phyloP scores from a whole-genome alignment of 2,797 vertebrate species.

The Enteromius thamalakanensis region DNA sequence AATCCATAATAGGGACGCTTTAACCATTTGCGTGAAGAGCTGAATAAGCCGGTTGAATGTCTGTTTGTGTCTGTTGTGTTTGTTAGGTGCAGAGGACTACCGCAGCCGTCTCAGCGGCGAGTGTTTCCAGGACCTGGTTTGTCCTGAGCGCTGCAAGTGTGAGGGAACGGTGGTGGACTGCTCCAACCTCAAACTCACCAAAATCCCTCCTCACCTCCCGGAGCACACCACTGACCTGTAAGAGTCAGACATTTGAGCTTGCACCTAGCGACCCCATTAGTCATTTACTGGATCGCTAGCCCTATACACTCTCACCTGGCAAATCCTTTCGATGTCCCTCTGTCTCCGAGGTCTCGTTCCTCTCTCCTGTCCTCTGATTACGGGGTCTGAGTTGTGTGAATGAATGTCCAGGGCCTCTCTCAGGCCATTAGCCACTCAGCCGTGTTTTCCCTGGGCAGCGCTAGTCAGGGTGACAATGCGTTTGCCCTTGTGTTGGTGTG shows the following conservation, averaged over 20 bases:
- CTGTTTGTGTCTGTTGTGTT: slow-evolving; percentile 44
- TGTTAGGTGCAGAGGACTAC: slow-evolving; percentile 91
- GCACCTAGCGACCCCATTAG: neutral
- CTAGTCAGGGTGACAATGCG: slow-evolving; percentile 42
- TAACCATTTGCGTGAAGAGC: neutral
- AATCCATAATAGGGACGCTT: too few species aligned
- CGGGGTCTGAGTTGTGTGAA: slow-evolving; percentile 34
- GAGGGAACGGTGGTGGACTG: slow-evolving; percentile 97
- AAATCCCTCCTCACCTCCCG: slow-evolving; percentile 86
- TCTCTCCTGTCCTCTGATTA: slow-evolving; percentile 35
- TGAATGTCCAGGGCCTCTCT: slow-evolving; percentile 51
- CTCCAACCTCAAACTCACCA: slow-evolving; percentile 91
- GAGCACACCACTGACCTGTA: slow-evolving; percentile 94
- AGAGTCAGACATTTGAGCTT: slow-evolving; percentile 66
- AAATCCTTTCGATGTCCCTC: slow-evolving; percentile 28
- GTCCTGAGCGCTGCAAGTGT: slow-evolving; percentile 93
- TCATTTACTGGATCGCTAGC: neutral
- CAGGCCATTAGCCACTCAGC: slow-evolving; percentile 40
- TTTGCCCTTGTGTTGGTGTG: slow-evolving; percentile 56
- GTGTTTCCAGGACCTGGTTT: slow-evolving; percentile 94
- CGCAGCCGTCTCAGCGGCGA: slow-evolving; percentile 89
- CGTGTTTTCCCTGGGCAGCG: slow-evolving; percentile 45
- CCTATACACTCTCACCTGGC: slow-evolving; percentile 8
- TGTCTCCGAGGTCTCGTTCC: slow-evolving; percentile 25
- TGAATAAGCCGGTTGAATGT: slow-evolving; percentile 34